These are phyloP conservation scores for Unio pictorum DNA, from an alignment of 2,888 invertebrate species.

Conservation along the genomic window DNA sequence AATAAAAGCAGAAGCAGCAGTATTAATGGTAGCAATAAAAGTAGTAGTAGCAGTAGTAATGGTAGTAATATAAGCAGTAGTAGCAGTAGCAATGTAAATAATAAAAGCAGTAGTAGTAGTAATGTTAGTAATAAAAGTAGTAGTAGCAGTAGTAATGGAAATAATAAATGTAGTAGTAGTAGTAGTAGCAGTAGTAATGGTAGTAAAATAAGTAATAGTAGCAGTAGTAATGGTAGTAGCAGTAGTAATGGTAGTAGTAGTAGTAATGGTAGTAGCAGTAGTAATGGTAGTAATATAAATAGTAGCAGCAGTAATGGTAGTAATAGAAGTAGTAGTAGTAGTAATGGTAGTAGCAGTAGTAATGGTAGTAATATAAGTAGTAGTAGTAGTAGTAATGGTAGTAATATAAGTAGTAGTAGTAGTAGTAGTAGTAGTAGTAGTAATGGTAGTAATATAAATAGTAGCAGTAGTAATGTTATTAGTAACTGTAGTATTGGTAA, in stretches of 20 bases:
- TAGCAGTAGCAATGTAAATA: not conserved
- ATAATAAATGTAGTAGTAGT: conserved; percentile 10
- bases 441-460: not conserved
- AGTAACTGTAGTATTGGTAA: not conserved
- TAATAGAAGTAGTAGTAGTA: conserved; percentile 9
- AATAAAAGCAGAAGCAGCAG: conserved; percentile 8
- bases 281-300: not conserved
- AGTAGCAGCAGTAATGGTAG: conserved; percentile 7
- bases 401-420: not conserved
- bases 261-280: too few species aligned
- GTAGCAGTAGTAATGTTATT: too few species aligned
- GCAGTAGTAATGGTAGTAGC: conserved; percentile 5
- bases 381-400: conserved; percentile 3
- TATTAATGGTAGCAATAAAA: not conserved
- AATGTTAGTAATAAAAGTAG: conserved; percentile 6
- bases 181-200: conserved; percentile 12
- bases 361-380: conserved; percentile 7
- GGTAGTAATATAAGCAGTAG: not conserved
- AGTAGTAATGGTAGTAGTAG: too few species aligned
- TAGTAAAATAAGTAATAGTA: conserved; percentile 4
- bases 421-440: not conserved
- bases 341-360: conserved; percentile 5
- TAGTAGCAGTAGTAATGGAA: not conserved
- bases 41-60: conserved; percentile 3
- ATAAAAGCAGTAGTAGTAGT: conserved; percentile 10